A percentile compares a stretch with the other conserved stretches of the same genome.
These are phyloP conservation scores for Limnephilus marmoratus DNA, from an alignment of 2,888 invertebrate genomes.

Conservation along the genomic window DNA sequence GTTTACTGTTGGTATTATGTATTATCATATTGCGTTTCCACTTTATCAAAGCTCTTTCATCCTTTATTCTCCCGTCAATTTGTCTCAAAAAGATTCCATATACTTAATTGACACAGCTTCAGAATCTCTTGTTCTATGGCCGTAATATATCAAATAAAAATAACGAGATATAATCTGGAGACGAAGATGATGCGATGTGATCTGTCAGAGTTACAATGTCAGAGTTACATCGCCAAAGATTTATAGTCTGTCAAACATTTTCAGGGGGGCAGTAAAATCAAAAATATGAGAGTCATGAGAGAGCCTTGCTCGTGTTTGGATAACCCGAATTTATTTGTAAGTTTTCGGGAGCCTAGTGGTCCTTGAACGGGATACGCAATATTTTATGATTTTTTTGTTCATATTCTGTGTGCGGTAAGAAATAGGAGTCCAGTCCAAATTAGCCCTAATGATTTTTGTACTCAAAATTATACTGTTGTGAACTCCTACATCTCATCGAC, in stretches of 20 bases:
- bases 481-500: no score
- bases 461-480: no score
- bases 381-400: not conserved
- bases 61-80: not conserved
- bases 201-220: not conserved
- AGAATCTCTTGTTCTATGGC: conserved; percentile 12
- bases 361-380: not conserved
- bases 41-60: not conserved
- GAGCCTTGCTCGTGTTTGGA: not conserved
- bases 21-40: not conserved
- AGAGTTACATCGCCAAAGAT: not conserved
- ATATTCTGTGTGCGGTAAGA: not conserved
- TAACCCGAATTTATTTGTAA: not conserved
- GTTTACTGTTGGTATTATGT: not conserved
- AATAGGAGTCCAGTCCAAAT: not conserved
- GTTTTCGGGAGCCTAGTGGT: not conserved
- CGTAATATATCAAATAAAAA: conserved; percentile 25
- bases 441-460: not conserved
- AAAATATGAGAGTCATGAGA: not conserved
- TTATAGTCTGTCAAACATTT: not conserved
- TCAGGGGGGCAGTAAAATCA: not conserved
- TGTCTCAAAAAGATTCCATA: not conserved
- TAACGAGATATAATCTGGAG: not conserved
- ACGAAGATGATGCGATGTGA: not conserved
- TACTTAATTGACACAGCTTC: conserved; percentile 6